Evolutionary conservation across 2,797 vertebrate genomes (phyloP).

Genomic region (Gallinago nigripennis): DNA sequence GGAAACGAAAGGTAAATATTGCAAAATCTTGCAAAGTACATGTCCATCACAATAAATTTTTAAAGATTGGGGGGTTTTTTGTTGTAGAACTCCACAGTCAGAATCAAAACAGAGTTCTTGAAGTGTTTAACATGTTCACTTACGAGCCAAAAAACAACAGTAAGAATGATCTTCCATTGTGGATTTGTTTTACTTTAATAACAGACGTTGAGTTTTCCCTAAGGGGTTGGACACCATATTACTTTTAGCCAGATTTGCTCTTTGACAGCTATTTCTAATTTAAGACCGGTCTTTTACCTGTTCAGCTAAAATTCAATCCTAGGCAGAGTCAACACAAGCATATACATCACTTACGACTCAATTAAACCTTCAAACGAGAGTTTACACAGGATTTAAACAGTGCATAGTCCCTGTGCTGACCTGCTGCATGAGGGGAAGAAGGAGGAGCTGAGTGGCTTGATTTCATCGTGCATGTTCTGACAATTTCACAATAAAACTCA

Average conservation of each 20-base stretch:
- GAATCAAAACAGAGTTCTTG: background rate
- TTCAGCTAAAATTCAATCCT: background rate
- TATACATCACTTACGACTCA: background rate
- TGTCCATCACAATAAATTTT: background rate
- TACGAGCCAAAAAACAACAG: background rate
- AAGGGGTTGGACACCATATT: background rate
- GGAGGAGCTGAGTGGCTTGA: background rate
- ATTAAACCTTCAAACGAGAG: background rate
- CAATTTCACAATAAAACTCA: background rate
- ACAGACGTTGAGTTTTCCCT: background rate
- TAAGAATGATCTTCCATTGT: background rate
- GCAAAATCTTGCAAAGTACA: constrained; percentile 22
- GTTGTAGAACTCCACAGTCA: background rate
- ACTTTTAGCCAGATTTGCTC: background rate
- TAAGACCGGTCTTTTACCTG: background rate
- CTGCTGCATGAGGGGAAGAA: background rate
- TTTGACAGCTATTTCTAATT: constrained; percentile 1
- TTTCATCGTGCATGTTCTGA: background rate
- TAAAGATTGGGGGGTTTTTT: background rate
- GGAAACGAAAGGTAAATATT: constrained; percentile 49
- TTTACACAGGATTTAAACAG: background rate
- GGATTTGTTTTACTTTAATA: background rate
- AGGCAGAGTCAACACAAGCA: background rate
- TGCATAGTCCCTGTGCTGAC: background rate
- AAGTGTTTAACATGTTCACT: background rate